A percentile compares a stretch with the other conserved stretches of the same genome.
Conservation (phyloP, 2,888 invertebrate genomes). For the Megalurothrips usitatus region DNA sequence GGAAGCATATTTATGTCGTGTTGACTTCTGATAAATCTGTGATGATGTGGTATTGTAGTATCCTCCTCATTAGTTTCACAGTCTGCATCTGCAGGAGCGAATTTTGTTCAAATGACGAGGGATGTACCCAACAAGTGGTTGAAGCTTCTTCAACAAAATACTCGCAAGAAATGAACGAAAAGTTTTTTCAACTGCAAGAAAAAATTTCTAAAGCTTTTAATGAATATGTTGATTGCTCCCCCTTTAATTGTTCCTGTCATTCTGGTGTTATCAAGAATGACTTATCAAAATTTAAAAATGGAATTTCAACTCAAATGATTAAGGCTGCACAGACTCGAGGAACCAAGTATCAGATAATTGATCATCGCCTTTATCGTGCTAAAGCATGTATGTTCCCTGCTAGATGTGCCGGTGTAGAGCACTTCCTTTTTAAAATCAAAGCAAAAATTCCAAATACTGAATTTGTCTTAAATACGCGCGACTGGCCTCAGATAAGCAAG, state of each 20-base stretch:
- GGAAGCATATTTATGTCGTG: too few species aligned
- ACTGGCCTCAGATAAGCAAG: conserved; percentile 82
- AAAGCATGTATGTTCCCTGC: conserved; percentile 87
- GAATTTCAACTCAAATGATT: conserved; percentile 65
- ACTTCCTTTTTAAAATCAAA: conserved; percentile 70
- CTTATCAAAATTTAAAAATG: conserved; percentile 62
- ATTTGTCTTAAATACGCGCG: conserved; percentile 80
- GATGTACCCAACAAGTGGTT: neutral
- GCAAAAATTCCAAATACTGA: conserved; percentile 75
- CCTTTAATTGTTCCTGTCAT: conserved; percentile 60
- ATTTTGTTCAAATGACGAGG: neutral
- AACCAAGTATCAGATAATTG: conserved; percentile 77
- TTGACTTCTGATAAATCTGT: too few species aligned
- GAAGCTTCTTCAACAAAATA: neutral
- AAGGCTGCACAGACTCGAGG: conserved; percentile 59
- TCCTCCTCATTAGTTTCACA: neutral
- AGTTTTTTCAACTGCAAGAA: neutral
- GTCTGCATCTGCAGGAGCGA: neutral
- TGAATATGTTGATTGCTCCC: conserved; percentile 55
- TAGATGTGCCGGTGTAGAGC: conserved; percentile 84
- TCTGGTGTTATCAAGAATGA: conserved; percentile 61
- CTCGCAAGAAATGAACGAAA: neutral
- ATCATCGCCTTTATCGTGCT: conserved; percentile 74
- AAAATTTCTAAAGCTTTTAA: conserved; percentile 39
- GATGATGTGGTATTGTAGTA: neutral